Evolutionary conservation across 1,140 invertebrate genomes (phyloP).

Genomic region (Anoplophora glabripennis): DNA sequence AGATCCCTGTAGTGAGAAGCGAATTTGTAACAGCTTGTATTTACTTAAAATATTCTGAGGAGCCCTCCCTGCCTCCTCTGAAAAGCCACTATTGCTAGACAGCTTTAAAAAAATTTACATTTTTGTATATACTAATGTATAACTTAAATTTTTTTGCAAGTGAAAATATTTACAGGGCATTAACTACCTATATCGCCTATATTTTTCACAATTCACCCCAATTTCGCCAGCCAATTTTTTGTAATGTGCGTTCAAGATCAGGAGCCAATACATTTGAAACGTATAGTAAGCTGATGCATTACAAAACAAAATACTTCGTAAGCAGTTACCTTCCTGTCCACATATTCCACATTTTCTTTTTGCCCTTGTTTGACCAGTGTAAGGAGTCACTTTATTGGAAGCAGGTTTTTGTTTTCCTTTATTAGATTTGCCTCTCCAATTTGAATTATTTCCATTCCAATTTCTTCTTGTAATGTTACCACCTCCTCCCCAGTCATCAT

Average conservation of each 20-base stretch:
- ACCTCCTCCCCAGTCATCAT: conserved; percentile 22
- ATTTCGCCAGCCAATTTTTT: not conserved
- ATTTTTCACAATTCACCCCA: not conserved
- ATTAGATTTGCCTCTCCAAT: conserved; percentile 15
- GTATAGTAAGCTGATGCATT: not conserved
- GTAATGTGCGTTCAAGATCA: not conserved
- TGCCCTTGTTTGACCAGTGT: conserved; percentile 29
- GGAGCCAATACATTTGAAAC: not conserved
- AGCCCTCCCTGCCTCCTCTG: too few relatives aligned
- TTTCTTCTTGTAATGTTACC: conserved; percentile 22
- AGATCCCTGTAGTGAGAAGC: too few relatives aligned
- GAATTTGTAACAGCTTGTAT: too few relatives aligned
- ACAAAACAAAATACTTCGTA: not conserved
- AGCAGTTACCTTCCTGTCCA: conserved; percentile 39
- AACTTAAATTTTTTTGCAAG: not conserved
- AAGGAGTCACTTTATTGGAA: conserved; percentile 21
- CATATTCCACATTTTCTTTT: conserved; percentile 45
- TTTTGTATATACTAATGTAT: not conserved
- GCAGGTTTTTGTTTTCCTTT: conserved; percentile 23
- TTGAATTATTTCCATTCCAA: conserved; percentile 11
- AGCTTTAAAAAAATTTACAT: too few relatives aligned
- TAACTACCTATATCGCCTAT: conserved; percentile 5
- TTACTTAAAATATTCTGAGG: too few relatives aligned
- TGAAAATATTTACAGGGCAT: conserved; percentile 9
- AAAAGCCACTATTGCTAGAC: too few relatives aligned